Percentiles rank a stretch among this genome's conserved stretches.
Conservation (phyloP, 2,113 vertebrate genomes). For the Anser cygnoides region DNA sequence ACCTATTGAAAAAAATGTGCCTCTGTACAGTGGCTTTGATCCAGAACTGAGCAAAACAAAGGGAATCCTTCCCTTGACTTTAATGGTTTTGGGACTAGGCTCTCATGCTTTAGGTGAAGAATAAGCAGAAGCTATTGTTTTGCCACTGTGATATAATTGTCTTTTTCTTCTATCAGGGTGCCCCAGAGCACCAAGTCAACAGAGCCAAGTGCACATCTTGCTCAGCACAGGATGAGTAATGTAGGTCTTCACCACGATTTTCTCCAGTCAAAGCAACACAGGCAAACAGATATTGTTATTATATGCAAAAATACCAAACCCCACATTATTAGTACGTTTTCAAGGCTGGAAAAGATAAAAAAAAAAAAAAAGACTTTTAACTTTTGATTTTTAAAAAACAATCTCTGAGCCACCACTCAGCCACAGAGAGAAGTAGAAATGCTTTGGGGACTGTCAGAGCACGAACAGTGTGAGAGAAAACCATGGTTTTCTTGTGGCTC, state of each 20-base stretch:
- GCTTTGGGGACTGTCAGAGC: not conserved
- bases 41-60: conserved; percentile 5
- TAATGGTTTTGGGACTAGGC: not conserved
- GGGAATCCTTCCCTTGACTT: not conserved
- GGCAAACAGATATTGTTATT: not conserved
- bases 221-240: not conserved
- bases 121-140: not conserved
- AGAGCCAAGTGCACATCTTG: not conserved
- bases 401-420: not conserved
- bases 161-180: not conserved
- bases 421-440: not conserved
- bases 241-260: not conserved
- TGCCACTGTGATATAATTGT: not conserved
- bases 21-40: not conserved
- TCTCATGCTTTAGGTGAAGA: not conserved
- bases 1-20: not conserved
- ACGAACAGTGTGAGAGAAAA: rapidly evolving
- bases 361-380: too few species aligned
- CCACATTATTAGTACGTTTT: rapidly evolving
- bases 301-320: not conserved
- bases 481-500: rapidly evolving
- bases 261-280: not conserved
- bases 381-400: not conserved
- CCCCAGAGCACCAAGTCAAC: not conserved
- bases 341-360: not conserved